Base-by-base conservation (phyloP, 2,888 invertebrate genomes). In the Ormyrus nitidulus region DNA sequence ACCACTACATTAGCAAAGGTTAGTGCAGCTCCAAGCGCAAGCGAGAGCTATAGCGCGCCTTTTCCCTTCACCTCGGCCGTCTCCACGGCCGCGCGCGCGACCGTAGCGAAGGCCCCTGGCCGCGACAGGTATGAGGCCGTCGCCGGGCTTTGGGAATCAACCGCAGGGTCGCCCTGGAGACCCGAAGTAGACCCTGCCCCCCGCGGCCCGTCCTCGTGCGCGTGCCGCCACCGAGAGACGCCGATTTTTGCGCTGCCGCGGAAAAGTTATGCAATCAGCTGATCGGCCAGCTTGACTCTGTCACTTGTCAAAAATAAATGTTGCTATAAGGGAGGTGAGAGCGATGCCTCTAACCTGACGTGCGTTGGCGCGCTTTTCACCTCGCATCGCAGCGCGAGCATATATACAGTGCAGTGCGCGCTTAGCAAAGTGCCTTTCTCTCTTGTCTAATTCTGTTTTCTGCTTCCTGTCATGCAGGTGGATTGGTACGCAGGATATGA, bases 401-500 rank as follows among this genome's bases (percentile, higher is more conserved):
- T 58, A 62, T 65, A 65, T 71, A 49, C 6, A 10, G 7, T 44
- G 11, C 70, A 19, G 58, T 69, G 58, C 74, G 65, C 46, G 8
- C 9, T 44, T 61, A 7, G 10, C 34, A 53, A 19, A 53, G 34
- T 34, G 51, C 34, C 53, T 66, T 34, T 44, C 0, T 11, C 11
- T 5, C 34, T 56, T 69, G 54, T n/a, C 48, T 13, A 4, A 19
- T 46, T 13, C 51, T 19, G 19, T 2, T 19, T 61, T 44, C 53
- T 64, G 59, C 56, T 61, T 74, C 49, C n/a, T 51, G 9, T 46
- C 84, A 77, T 83, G 83, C 87, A 90, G 90, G 90, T 90, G 90
- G 90, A 90, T 89, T 90, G 90, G 90, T 90, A 90, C 90, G 88
- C 89, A 86, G 90, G 90, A 90, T 90, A 90, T 90, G 90, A 90